These are phyloP conservation scores for Drepana falcataria DNA, from an alignment of 2,888 invertebrate genomes.

Conservation along the genomic window DNA sequence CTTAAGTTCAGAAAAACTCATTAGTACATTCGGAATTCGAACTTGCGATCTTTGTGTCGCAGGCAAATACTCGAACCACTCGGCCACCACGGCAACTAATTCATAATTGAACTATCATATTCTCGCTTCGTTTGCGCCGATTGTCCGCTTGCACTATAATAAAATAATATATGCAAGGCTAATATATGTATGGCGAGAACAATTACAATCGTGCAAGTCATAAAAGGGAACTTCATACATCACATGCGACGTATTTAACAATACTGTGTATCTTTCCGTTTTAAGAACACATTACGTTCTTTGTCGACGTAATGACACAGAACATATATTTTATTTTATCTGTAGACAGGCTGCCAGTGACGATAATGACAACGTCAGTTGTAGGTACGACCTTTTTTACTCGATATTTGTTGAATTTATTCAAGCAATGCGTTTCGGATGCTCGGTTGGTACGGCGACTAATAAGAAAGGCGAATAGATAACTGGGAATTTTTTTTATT, in stretches of 20 bases:
- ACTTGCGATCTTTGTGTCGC: no score
- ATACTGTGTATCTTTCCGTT: neutral
- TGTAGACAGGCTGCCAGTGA: no score
- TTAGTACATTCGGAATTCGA: no score
- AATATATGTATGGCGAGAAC: neutral
- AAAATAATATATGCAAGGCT: neutral
- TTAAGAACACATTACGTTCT: neutral
- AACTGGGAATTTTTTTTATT: no score
- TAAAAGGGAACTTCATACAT: neutral
- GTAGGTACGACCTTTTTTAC: neutral
- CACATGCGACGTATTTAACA: neutral
- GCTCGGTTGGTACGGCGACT: no score
- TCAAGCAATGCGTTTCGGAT: no score
- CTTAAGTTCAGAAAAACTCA: no score
- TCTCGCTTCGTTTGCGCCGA: neutral
- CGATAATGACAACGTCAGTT: no score
- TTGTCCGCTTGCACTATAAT: neutral
- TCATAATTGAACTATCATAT: neutral
- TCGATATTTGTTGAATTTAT: slow-evolving; percentile 2
- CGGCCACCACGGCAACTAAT: no score
- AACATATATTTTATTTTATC: no score
- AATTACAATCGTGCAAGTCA: neutral
- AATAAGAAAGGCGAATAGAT: no score
- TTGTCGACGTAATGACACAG: neutral
- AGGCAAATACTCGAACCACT: no score